Percentiles rank a stretch among this genome's conserved stretches.
phyloP scores from a whole-genome alignment of 2,113 vertebrate genomes.

The Leptobrachium ailaonicum region DNA sequence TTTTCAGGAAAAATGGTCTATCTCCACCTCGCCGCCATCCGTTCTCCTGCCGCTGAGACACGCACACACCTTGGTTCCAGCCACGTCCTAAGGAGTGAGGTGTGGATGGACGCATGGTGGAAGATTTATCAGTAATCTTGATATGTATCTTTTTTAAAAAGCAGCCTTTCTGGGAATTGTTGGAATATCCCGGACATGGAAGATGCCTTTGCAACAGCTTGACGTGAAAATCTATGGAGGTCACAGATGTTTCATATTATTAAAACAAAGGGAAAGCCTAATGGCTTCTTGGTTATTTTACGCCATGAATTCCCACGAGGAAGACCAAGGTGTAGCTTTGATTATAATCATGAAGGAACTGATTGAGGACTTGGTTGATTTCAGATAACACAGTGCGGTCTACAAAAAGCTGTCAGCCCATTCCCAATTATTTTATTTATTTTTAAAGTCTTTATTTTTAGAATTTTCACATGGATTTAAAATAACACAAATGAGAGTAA shows the following conservation, averaged over 20 bases:
- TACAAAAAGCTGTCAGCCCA: too few relatives aligned
- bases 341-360: slow-evolving; percentile 27
- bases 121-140: slow-evolving; percentile 9
- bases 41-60: too few relatives aligned
- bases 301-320: slow-evolving; percentile 26
- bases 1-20: background rate
- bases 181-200: background rate
- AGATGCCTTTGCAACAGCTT: slow-evolving; percentile 22
- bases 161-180: slow-evolving; percentile 3
- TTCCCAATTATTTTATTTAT: too few relatives aligned
- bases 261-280: slow-evolving; percentile 7
- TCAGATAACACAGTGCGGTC: too few relatives aligned
- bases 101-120: background rate
- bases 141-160: background rate
- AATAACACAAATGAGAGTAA: too few relatives aligned
- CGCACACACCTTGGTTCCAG: slow-evolving; percentile 29
- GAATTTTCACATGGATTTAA: too few relatives aligned
- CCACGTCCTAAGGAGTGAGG: slow-evolving; percentile 22
- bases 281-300: slow-evolving; percentile 27
- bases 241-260: slow-evolving; percentile 38
- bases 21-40: background rate
- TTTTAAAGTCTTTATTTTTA: too few relatives aligned
- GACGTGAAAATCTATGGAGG: slow-evolving; percentile 28
- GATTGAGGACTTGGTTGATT: background rate
- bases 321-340: slow-evolving; percentile 26